Conservation (phyloP, 2,797 vertebrate genomes). For the Telmatherina bonti region DNA sequence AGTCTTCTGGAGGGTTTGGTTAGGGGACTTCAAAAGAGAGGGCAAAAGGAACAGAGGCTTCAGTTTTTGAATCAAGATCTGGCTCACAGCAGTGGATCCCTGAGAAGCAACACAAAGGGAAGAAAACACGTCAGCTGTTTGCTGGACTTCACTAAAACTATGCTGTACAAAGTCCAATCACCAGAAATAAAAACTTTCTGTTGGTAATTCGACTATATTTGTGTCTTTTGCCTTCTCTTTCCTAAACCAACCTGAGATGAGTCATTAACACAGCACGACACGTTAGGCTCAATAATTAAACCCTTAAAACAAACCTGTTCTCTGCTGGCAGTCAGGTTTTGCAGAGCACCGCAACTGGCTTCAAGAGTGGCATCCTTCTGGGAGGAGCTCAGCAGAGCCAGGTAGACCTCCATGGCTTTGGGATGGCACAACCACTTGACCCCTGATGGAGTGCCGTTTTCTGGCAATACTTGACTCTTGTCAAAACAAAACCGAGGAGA, state of each 20-base stretch:
- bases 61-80: conserved; percentile 87
- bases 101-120: conserved; percentile 47
- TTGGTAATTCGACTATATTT: not conserved
- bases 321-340: conserved; percentile 92
- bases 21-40: conserved; percentile 84
- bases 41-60: conserved; percentile 81
- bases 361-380: conserved; percentile 87
- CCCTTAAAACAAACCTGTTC: conserved; percentile 78
- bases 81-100: conserved; percentile 89
- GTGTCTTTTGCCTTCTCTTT: not conserved
- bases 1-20: conserved; percentile 82
- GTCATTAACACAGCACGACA: conserved; percentile 3
- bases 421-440: conserved; percentile 87
- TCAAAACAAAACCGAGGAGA: conserved; percentile 76
- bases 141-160: not conserved
- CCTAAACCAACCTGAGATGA: not conserved
- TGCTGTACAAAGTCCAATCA: conserved; percentile 1
- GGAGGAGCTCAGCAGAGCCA: conserved; percentile 87
- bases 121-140: conserved; percentile 3
- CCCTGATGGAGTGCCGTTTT: conserved; percentile 82
- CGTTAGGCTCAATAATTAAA: not conserved
- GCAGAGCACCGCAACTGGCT: conserved; percentile 91
- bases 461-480: conserved; percentile 62
- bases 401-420: conserved; percentile 87
- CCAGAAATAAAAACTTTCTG: not conserved